Base-by-base conservation (phyloP, 1,140 invertebrate species). In the Dreissena polymorpha region DNA sequence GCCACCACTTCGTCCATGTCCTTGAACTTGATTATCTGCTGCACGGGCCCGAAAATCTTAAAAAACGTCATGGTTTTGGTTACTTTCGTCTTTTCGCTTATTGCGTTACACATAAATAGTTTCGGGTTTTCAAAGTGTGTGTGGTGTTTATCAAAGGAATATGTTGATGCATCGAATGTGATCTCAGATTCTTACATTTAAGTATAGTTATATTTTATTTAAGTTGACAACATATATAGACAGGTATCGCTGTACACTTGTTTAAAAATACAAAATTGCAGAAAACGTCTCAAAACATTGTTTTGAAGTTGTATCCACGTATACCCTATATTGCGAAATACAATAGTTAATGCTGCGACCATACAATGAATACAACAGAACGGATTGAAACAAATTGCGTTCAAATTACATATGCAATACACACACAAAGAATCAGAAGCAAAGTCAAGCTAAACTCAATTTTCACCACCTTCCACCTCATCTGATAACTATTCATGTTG, bases 21-120 rank as follows among this genome's bases (percentile, higher is more conserved):
- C 50, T 96, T 95, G 88, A 98, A 98, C 90, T 97, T 97, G 8
- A 98, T 93, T 79, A 98, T 97, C 57, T 95, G 95, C 92, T 97
- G 96, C 0, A 98, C 97, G 0, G 97, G 97, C 0, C 97, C 97
- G 91, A 98, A 98, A 87, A 98, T 99, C 95, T 97, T 23, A 8
- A 69, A 69, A 74, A 68, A 12, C 2, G 57, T 5, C 16, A 39
- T 2, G 2, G 39, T 39, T 23, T 63, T 63, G 18, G 10, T 63
- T n/a, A n/a, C 60, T n/a, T 2, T 23, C 23, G 2, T 63, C 6
- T 63, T 2, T 63, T 5, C 8, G 39, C n/a, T n/a, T n/a, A n/a
- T n/a, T 39, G 39, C 8, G 39, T 5, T 5, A 39, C 39, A 39
- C 8, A 39, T 39, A 23, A 63, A n/a, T 63, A 5, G 23, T 63